Percentiles rank a stretch among this genome's conserved stretches.
phyloP scores from a whole-genome alignment of 2,113 vertebrate species.

The Zosterops hypoxanthus region DNA sequence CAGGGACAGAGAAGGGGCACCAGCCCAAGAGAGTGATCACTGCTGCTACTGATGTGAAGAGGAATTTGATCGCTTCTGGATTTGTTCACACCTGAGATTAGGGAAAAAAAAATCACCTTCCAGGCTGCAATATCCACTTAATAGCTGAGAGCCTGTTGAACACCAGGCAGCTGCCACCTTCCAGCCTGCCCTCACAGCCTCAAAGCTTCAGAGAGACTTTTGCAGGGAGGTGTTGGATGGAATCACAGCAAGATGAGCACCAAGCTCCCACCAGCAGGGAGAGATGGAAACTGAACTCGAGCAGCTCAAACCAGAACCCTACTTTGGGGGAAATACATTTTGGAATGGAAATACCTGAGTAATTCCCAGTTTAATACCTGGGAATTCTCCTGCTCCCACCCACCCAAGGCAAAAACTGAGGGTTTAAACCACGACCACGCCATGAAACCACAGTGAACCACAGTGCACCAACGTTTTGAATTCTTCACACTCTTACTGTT shows the following conservation, averaged over 20 bases:
- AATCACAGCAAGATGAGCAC: rapidly evolving
- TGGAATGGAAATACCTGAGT: background rate
- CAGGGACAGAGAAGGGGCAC: background rate
- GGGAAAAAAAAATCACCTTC: background rate
- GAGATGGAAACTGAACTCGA: background rate
- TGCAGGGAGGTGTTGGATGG: background rate
- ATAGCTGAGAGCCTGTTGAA: background rate
- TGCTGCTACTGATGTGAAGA: background rate
- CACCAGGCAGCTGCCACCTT: background rate
- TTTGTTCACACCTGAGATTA: background rate
- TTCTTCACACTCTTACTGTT: rapidly evolving
- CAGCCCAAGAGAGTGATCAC: background rate
- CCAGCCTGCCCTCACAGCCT: background rate
- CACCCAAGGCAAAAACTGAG: background rate
- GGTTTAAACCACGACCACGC: background rate
- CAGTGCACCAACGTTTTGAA: rapidly evolving
- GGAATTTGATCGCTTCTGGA: background rate
- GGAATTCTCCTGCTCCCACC: background rate
- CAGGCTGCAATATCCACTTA: background rate
- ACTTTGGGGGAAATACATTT: background rate
- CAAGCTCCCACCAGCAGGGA: background rate
- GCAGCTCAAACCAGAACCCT: background rate
- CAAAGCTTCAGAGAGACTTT: background rate
- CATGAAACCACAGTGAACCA: background rate
- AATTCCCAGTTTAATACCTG: background rate